phyloP scores from a whole-genome alignment of 2,113 vertebrate species.

The Microcebus ravelobensis region DNA sequence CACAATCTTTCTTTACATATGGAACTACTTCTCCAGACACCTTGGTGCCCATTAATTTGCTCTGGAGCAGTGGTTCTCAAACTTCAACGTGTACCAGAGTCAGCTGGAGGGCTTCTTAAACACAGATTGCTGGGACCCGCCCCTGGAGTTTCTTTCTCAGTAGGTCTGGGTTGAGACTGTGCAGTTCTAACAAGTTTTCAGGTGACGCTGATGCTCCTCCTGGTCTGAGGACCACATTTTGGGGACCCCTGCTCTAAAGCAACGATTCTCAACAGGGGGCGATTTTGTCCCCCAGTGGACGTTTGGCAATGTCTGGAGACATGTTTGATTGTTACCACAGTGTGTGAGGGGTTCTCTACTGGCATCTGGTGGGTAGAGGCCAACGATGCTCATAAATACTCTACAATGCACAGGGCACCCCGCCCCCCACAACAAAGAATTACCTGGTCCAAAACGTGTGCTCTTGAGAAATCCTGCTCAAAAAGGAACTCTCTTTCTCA shows the following conservation, averaged over 20 bases:
- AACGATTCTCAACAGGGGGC: background rate
- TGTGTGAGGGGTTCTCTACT: background rate
- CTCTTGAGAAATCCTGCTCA: background rate
- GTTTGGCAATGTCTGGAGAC: background rate
- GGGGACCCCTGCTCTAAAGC: background rate
- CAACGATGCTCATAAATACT: background rate
- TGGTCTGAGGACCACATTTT: background rate
- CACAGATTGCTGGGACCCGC: background rate
- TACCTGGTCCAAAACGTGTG: background rate
- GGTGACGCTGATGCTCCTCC: background rate
- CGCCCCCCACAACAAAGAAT: background rate
- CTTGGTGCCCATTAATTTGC: background rate
- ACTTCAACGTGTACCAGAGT: background rate
- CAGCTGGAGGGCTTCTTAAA: background rate
- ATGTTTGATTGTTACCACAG: background rate
- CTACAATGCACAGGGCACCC: background rate
- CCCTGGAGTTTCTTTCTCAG: background rate
- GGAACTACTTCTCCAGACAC: background rate
- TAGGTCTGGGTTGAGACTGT: background rate
- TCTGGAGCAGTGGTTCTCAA: background rate
- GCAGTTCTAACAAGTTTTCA: background rate
- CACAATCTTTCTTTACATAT: background rate
- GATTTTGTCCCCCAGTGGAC: background rate
- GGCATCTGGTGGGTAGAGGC: background rate
- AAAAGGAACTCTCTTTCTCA: slow-evolving; percentile 37